Evolutionary conservation across 2,113 vertebrate genomes (phyloP).

Genomic region (Rhizomys pruinosus): DNA sequence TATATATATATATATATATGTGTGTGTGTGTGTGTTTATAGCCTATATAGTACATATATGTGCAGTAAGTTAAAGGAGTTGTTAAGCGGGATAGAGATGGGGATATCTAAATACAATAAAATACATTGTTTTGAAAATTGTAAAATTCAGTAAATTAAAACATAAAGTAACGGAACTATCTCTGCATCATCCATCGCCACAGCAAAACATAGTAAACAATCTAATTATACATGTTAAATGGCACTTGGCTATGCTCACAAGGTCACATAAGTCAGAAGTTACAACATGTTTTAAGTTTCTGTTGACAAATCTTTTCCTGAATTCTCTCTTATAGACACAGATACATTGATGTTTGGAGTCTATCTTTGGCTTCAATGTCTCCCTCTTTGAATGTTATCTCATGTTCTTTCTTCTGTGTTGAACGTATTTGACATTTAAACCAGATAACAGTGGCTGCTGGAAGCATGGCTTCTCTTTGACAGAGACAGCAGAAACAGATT

Average conservation of each 20-base stretch:
- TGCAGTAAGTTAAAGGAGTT: too few species aligned
- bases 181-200: conserved; percentile 47
- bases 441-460: conserved; percentile 75
- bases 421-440: conserved; percentile 82
- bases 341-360: conserved; percentile 28
- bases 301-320: conserved; percentile 35
- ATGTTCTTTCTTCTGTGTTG: conserved; percentile 69
- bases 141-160: too few species aligned
- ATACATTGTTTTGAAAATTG: too few species aligned
- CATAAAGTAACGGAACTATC: conserved; percentile 21
- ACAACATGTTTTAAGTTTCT: not conserved
- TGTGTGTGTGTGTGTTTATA: too few species aligned
- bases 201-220: conserved; percentile 28
- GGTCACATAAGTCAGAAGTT: conserved; percentile 36
- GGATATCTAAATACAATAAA: too few species aligned
- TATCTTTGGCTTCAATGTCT: conserved; percentile 59
- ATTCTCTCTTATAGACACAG: conserved; percentile 51
- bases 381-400: conserved; percentile 79
- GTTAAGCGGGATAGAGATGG: too few species aligned
- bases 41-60: too few species aligned
- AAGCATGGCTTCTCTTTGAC: conserved; percentile 72
- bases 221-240: conserved; percentile 23
- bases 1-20: too few species aligned
- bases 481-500: conserved; percentile 67
- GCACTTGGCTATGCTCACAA: conserved; percentile 42